phyloP scores from a whole-genome alignment of 2,797 vertebrate species.

The Petrocephalus sullivani region DNA sequence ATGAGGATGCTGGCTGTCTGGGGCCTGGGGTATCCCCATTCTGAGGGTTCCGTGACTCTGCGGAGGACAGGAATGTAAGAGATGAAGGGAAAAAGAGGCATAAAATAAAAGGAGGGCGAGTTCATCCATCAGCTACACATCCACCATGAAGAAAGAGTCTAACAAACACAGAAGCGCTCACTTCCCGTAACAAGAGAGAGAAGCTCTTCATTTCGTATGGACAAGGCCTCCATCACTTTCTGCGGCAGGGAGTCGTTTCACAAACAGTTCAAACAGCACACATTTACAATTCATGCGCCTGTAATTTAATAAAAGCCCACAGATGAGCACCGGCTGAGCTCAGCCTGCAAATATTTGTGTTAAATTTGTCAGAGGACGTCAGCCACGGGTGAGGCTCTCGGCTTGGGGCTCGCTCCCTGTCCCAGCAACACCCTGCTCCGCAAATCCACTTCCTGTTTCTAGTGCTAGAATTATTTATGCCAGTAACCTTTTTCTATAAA shows the following conservation, averaged over 20 bases:
- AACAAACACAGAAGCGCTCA: background rate
- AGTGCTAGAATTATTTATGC: background rate
- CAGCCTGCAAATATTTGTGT: slow-evolving; percentile 15
- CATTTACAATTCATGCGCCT: slow-evolving; percentile 2
- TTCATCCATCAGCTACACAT: background rate
- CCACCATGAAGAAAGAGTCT: background rate
- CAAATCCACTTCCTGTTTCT: background rate
- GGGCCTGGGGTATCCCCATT: background rate
- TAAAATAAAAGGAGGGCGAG: background rate
- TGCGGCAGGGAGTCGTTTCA: background rate
- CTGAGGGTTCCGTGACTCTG: background rate
- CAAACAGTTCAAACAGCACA: background rate
- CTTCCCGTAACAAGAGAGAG: background rate
- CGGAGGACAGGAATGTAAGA: background rate
- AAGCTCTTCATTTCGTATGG: background rate
- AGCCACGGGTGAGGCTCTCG: background rate
- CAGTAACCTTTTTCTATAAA: background rate
- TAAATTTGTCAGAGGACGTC: slow-evolving; percentile 12
- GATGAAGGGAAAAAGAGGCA: background rate
- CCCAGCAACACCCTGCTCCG: slow-evolving; percentile 9
- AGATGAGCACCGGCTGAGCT: background rate
- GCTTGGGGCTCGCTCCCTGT: background rate
- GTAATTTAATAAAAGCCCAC: slow-evolving; percentile 5
- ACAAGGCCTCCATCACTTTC: background rate
- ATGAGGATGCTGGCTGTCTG: background rate